Base-by-base conservation (phyloP, 1,140 invertebrate species). In the Stratiolaelaps scimitus region DNA sequence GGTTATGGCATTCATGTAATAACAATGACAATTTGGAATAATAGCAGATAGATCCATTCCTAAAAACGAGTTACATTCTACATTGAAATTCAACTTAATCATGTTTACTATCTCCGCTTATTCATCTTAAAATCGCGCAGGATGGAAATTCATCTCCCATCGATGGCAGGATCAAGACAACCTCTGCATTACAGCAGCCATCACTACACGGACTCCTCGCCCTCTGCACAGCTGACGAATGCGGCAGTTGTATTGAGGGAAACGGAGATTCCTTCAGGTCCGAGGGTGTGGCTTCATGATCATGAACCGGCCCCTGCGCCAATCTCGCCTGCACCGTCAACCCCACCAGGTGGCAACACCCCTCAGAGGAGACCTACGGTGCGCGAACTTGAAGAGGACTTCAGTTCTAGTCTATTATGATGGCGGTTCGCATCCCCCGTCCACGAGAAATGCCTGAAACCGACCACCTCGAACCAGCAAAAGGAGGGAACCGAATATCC, bases 291-390 rank as follows among this genome's bases (percentile, higher is more conserved):
- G 34, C 10, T 40, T 40, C 34, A 40, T 40, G 34, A 40, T 10
- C 34, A 40, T 6, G 34, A 40, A 10, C 10, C 34, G 10, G 34
- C 15, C 2, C 34, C 53, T 15, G 53, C 26, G 17, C 26, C 53
- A 10, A 26, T 34, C 2, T 60, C 53, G 34, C 53, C 53, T 15
- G 53, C 53, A 17, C 53, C 53, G 2, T 34, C 53, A 15, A 60
- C 53, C 10, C 53, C 53, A 26, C 53, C 53, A 20, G 53, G 34
- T 10, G 23, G 53, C 53, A 60, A 17, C 34, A 17, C 53, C 15
- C 53, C 53, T 26, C 53, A 60, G 53, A 60, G 53, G 53, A 60
- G 34, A 10, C 53, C 53, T 26, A 60, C 53, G 23, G 20, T 60
- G 26, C 26, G 26, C 23, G 53, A 60, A 60, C 53, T 60, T 15